phyloP scores from a whole-genome alignment of 2,888 invertebrate genomes.

The Meiosimyza platycephala region DNA sequence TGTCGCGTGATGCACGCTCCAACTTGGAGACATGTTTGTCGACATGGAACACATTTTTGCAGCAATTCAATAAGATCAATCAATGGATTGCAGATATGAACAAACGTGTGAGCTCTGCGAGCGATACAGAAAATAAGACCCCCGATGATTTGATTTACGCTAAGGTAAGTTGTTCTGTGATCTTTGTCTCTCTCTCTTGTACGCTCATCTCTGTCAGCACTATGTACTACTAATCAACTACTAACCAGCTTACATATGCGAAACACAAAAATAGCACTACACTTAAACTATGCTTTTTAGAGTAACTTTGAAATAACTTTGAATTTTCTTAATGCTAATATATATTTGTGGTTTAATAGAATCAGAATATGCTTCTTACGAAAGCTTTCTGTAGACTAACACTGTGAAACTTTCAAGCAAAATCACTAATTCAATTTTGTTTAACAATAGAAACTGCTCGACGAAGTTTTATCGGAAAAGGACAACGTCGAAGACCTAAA shows the following conservation, averaged over 20 bases:
- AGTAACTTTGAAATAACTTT: too few species aligned
- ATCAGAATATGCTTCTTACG: too few species aligned
- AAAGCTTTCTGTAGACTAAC: slow-evolving; percentile 15
- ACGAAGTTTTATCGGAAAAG: slow-evolving; percentile 82
- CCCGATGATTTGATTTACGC: slow-evolving; percentile 83
- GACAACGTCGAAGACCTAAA: slow-evolving; percentile 84
- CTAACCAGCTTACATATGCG: neutral
- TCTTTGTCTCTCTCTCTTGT: slow-evolving; percentile 1
- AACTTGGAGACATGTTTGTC: slow-evolving; percentile 80
- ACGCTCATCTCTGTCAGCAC: slow-evolving; percentile 1
- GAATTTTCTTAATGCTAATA: too few species aligned
- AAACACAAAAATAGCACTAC: neutral
- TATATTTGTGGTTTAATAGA: too few species aligned
- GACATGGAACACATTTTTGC: slow-evolving; percentile 84
- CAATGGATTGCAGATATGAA: slow-evolving; percentile 80
- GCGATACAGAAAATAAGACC: slow-evolving; percentile 79
- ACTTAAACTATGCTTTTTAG: neutral
- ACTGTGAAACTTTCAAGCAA: neutral
- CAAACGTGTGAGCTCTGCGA: slow-evolving; percentile 74
- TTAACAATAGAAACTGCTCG: slow-evolving; percentile 71
- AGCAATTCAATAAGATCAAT: slow-evolving; percentile 78
- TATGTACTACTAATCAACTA: slow-evolving; percentile 5
- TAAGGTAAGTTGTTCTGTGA: slow-evolving; percentile 70
- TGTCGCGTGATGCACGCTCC: slow-evolving; percentile 81
- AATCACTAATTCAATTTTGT: neutral